Percentiles rank a stretch among this genome's conserved stretches.
phyloP scores from a whole-genome alignment of 2,113 vertebrate species.

The Hemiscyllium ocellatum region DNA sequence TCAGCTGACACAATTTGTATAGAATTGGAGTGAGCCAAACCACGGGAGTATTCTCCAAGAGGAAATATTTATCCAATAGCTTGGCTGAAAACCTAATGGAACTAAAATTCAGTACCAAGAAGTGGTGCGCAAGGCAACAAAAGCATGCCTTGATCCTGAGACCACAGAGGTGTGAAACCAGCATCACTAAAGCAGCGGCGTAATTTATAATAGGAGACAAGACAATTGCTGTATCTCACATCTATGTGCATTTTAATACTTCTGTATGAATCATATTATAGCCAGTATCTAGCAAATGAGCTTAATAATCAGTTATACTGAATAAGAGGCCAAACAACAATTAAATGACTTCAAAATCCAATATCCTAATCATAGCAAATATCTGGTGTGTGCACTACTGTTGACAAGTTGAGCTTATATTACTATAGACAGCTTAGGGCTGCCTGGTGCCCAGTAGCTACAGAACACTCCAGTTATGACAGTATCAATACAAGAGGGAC shows the following conservation, averaged over 20 bases:
- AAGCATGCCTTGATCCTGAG: not conserved
- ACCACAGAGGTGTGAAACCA: not conserved
- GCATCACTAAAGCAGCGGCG: not conserved
- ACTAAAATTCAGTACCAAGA: not conserved
- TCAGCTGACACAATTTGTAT: not conserved
- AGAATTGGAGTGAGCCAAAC: not conserved
- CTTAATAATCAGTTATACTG: constrained; percentile 24
- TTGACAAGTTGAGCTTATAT: constrained; percentile 32
- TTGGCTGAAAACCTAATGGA: not conserved
- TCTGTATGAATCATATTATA: constrained; percentile 25
- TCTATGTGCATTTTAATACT: constrained; percentile 27
- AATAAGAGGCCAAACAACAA: constrained; percentile 31
- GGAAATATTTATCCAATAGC: not conserved
- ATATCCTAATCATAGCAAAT: constrained; percentile 35
- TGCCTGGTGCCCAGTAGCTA: not conserved
- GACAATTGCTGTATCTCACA: not conserved
- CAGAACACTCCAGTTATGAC: constrained; percentile 43
- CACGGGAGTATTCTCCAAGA: not conserved
- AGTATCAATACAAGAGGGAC: constrained; percentile 50
- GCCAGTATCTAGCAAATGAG: constrained; percentile 19
- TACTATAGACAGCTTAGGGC: constrained; percentile 16
- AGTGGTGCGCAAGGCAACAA: not conserved
- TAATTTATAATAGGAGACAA: not conserved
- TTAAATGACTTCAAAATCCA: constrained; percentile 27
- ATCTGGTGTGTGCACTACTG: constrained; percentile 2